These are phyloP conservation scores for Coelogynopora nodosa DNA, from an alignment of 2,888 invertebrate genomes.

Conservation along the genomic window DNA sequence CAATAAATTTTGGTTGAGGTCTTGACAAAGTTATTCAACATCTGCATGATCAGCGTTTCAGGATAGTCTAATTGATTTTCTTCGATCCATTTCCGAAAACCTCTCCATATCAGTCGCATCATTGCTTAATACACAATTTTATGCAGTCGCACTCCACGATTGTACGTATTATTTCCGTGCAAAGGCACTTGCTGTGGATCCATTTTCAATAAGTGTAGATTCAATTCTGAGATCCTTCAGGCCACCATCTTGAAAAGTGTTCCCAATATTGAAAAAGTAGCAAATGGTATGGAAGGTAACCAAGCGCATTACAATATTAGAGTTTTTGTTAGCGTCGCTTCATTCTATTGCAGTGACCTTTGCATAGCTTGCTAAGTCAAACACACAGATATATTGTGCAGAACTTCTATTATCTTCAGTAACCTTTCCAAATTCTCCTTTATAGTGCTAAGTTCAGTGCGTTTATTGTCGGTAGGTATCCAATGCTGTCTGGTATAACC, in stretches of 20 bases:
- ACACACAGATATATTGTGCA: too few species aligned
- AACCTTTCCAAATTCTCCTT: too few species aligned
- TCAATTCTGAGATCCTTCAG: conserved; percentile 18
- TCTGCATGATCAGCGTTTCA: too few species aligned
- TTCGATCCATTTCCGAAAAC: conserved; percentile 16
- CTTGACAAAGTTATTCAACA: conserved; percentile 5
- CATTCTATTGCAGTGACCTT: too few species aligned
- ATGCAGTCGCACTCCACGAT: conserved; percentile 12
- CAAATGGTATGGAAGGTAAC: conserved; percentile 21
- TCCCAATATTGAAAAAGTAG: neutral
- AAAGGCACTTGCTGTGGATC: conserved; percentile 23
- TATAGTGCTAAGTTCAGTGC: too few species aligned
- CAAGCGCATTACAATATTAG: too few species aligned
- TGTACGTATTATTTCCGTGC: neutral
- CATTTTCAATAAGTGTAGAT: conserved; percentile 16
- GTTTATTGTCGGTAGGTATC: conserved; percentile 28
- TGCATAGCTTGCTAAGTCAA: too few species aligned
- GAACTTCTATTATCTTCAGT: too few species aligned
- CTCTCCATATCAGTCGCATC: neutral
- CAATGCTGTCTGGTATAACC: conserved; percentile 12
- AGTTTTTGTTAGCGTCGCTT: too few species aligned
- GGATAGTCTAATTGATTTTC: conserved; percentile 13
- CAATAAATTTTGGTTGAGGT: neutral
- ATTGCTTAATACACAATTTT: conserved; percentile 18
- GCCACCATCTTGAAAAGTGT: neutral